phyloP scores from a whole-genome alignment of 2,113 vertebrate genomes.

The Chunga burmeisteri region DNA sequence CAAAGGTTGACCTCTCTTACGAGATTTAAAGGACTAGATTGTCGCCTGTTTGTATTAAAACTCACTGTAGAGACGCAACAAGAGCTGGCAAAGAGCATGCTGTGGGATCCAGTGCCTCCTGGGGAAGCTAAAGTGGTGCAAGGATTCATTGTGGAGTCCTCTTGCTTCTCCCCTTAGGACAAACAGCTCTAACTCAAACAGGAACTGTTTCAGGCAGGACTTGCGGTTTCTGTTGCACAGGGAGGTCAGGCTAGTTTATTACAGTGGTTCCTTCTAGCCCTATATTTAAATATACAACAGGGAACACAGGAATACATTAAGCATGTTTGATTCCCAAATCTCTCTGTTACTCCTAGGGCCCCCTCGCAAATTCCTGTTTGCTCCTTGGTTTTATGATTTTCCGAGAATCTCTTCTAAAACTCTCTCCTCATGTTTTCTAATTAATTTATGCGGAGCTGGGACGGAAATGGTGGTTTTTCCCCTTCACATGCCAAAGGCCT shows the following conservation, averaged over 20 bases:
- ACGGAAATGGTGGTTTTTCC: neutral
- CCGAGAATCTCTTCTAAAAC: neutral
- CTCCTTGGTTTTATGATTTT: neutral
- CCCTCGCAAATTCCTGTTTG: neutral
- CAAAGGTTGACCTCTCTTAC: neutral
- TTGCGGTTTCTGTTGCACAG: neutral
- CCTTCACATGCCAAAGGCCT: neutral
- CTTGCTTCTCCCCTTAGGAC: neutral
- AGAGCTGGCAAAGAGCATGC: neutral
- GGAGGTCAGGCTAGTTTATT: neutral
- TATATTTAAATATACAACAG: neutral
- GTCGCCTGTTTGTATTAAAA: neutral
- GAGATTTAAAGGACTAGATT: neutral
- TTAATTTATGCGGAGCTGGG: neutral
- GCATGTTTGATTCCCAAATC: neutral
- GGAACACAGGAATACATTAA: neutral
- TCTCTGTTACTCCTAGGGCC: neutral
- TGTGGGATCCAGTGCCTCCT: neutral
- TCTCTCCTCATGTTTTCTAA: neutral
- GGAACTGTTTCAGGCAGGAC: conserved; percentile 2
- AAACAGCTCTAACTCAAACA: neutral
- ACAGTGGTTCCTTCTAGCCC: neutral
- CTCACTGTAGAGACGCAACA: neutral
- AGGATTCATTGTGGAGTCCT: neutral
- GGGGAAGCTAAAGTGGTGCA: neutral